Base-by-base conservation (phyloP, 2,888 invertebrate species). In the Acleris cristana region DNA sequence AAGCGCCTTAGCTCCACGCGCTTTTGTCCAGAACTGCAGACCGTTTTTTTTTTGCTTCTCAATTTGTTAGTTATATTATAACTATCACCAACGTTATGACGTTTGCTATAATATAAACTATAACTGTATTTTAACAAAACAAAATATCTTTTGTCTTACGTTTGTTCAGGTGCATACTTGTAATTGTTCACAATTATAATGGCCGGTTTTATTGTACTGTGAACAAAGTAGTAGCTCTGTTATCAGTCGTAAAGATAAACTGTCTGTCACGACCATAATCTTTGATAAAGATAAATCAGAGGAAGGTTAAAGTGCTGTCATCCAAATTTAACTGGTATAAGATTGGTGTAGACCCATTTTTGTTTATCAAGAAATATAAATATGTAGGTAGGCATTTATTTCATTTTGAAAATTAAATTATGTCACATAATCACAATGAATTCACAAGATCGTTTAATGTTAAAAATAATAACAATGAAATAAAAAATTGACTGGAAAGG, bases 241-340 rank as follows among this genome's bases (percentile, higher is more conserved):
- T 62, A 66, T 66, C 66, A n/a, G 8, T 14, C 12, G 52, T 57
- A 52, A 62, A 62, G 62, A 66, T 66, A 62, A 62, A 57, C 45
- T 48, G 56, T 52, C 45, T 62, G 61, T 44, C 26, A 40, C 18
- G 14, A 45, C 54, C 51, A 60, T 61, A 64, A 65, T 66, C 60
- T 66, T 61, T 65, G 64, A 69, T 69, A 65, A 65, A 55, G 51
- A 67, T 55, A 61, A 44, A 60, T 58, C 51, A 65, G 40, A 66
- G 23, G 55, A 63, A 67, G 66, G 52, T 61, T 45, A 66, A 45
- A 52, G 66, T 53, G 45, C 52, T 61, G 30, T 21, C n/a, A 26
- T 21, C 14, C n/a, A 7, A 40, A 40, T 55, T 12, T 14, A 14
- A 55, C 40, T 55, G 6, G 12, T 12, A 55, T n/a, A 40, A 40